Base-by-base conservation (phyloP, 2,113 vertebrate species). In the Glaucomys volans region DNA sequence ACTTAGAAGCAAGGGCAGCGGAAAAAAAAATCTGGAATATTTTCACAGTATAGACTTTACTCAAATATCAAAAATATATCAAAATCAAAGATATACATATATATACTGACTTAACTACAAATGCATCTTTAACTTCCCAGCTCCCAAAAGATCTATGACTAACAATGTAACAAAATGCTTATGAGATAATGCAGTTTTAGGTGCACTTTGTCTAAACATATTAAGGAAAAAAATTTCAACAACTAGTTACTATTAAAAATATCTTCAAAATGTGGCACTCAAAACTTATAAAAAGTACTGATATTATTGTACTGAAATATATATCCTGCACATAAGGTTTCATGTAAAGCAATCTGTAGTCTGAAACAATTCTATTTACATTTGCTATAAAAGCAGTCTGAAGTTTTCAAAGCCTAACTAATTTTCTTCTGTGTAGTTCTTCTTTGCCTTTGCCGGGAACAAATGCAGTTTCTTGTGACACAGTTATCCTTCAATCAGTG, bases 241-340 rank as follows among this genome's bases (percentile, higher is more conserved):
- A 86, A 35, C 26, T 85, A 95, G 37, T 79, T 96, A 57, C 16
- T 22, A 89, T 54, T 67, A 32, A 95, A 95, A 92, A 67, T 83
- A 92, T 11, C 30, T 87, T 95, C 26, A 81, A 94, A 95, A 91
- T 28, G 88, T 88, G 8, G 14, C n/a, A 91, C n/a, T 93, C 76
- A 69, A 95, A 91, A 76, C 79, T 67, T 91, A 81, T 67, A 91
- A 91, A 93, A 96, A 92, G 12, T 72, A 82, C 9, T 71, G 24
- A 93, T 57, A 90, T 95, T 67, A 90, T 24, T 80, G 7, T 42
- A n/a, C 62, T 40, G 26, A 11, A 91, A 22, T 77, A 76, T 40
- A 59, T 57, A 62, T 8, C 64, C 8, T 62, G 40, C 71, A 62
- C 37, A 64, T 80, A 94, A 67, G 17, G 64, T 66, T 90, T 90